phyloP scores from a whole-genome alignment of 2,113 vertebrate genomes.

The Cichladusa arquata region DNA sequence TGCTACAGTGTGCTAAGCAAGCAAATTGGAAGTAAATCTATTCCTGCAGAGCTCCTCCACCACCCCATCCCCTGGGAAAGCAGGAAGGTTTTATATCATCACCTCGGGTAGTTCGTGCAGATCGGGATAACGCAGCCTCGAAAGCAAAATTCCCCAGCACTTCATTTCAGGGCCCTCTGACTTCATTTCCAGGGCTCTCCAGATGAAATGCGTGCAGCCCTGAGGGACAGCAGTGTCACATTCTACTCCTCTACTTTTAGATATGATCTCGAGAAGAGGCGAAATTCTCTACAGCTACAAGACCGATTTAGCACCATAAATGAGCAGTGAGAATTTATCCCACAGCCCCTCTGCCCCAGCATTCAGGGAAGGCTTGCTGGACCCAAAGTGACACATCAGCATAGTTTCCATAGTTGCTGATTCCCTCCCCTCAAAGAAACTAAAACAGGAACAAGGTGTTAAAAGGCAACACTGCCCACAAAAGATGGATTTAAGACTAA shows the following conservation, averaged over 20 bases:
- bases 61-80: not conserved
- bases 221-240: not conserved
- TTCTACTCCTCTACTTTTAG: not conserved
- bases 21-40: not conserved
- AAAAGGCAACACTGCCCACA: not conserved
- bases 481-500: not conserved
- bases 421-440: not conserved
- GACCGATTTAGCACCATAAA: not conserved
- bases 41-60: not conserved
- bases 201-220: not conserved
- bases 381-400: not conserved
- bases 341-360: not conserved
- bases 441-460: not conserved
- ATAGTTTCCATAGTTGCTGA: not conserved
- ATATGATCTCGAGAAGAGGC: not conserved
- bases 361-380: not conserved
- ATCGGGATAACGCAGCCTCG: not conserved
- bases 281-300: not conserved
- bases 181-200: not conserved
- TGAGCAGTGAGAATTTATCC: not conserved
- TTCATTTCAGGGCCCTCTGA: not conserved
- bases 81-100: not conserved
- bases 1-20: not conserved
- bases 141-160: not conserved
- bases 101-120: not conserved